Percentiles rank a stretch among this genome's conserved stretches.
Conservation (phyloP, 2,888 invertebrate genomes). For the Teinopalpus imperialis region DNA sequence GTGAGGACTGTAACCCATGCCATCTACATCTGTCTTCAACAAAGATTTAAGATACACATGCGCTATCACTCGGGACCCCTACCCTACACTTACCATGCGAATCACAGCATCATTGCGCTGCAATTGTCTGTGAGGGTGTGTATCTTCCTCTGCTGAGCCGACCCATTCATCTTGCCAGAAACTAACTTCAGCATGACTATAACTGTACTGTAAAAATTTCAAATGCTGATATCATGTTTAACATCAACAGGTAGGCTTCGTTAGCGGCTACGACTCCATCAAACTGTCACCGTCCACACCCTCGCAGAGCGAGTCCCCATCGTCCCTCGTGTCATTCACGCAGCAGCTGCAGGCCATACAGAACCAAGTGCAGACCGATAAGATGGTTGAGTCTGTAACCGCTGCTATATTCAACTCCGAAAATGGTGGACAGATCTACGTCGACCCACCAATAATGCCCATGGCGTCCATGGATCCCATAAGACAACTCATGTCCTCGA, state of each 20-base stretch:
- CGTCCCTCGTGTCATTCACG: slow-evolving; percentile 63
- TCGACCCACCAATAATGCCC: slow-evolving; percentile 45
- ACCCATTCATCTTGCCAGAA: too few relatives aligned
- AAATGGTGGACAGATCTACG: slow-evolving; percentile 59
- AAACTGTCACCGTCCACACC: slow-evolving; percentile 79
- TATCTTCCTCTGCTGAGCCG: too few relatives aligned
- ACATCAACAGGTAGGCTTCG: slow-evolving; percentile 53
- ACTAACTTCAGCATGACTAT: not conserved
- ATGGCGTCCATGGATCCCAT: slow-evolving; percentile 49
- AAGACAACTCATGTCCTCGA: slow-evolving; percentile 58
- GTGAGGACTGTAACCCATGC: too few relatives aligned
- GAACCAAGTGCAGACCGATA: slow-evolving; percentile 76
- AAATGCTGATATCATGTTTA: too few relatives aligned
- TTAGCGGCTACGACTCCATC: slow-evolving; percentile 70
- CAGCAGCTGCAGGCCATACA: slow-evolving; percentile 74
- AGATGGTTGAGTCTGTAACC: slow-evolving; percentile 77
- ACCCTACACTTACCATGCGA: too few relatives aligned
- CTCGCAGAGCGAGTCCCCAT: slow-evolving; percentile 58
- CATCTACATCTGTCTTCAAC: too few relatives aligned
- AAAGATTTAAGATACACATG: too few relatives aligned
- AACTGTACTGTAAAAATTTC: too few relatives aligned
- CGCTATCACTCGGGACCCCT: too few relatives aligned
- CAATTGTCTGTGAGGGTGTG: too few relatives aligned
- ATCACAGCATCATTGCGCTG: too few relatives aligned
- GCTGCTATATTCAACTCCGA: slow-evolving; percentile 76